Conservation (phyloP, 53 echinoderm and acorn worm species). For the Antedon mediterranea region DNA sequence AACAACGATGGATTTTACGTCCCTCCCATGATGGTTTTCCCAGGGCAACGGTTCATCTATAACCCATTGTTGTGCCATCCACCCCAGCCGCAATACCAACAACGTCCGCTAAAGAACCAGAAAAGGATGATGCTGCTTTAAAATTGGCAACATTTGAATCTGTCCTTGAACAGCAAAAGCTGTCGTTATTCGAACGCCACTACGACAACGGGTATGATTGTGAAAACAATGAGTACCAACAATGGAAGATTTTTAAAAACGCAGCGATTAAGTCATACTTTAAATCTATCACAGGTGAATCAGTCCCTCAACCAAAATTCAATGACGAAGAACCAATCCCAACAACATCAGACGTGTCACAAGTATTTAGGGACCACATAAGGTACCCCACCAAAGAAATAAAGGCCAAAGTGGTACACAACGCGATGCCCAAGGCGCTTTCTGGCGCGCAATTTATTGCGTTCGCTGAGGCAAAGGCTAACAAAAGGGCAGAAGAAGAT, state of each 20-base stretch:
- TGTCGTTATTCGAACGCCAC: not conserved
- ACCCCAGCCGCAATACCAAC: no score
- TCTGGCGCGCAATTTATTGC: not conserved
- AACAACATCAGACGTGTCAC: not conserved
- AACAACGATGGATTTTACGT: constrained; percentile 20
- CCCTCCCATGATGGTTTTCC: constrained; percentile 27
- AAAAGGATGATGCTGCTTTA: not conserved
- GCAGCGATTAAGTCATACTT: not conserved
- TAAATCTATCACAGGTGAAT: not conserved
- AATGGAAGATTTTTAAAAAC: not conserved
- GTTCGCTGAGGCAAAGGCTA: not conserved
- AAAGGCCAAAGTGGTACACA: not conserved
- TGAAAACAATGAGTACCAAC: not conserved
- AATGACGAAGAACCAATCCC: not conserved
- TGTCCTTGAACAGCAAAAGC: not conserved
- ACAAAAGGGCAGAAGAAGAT: not conserved
- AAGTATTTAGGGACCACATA: not conserved
- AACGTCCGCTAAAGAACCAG: not conserved
- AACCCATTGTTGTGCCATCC: constrained; percentile 26
- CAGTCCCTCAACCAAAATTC: no score
- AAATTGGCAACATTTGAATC: not conserved
- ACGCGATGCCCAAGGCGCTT: not conserved
- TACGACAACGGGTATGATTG: not conserved
- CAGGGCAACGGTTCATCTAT: constrained; percentile 20
- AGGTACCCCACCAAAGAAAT: not conserved